Percentiles rank a stretch among this genome's conserved stretches.
Conservation (phyloP, 2,797 vertebrate species). For the Chiloscyllium punctatum region DNA sequence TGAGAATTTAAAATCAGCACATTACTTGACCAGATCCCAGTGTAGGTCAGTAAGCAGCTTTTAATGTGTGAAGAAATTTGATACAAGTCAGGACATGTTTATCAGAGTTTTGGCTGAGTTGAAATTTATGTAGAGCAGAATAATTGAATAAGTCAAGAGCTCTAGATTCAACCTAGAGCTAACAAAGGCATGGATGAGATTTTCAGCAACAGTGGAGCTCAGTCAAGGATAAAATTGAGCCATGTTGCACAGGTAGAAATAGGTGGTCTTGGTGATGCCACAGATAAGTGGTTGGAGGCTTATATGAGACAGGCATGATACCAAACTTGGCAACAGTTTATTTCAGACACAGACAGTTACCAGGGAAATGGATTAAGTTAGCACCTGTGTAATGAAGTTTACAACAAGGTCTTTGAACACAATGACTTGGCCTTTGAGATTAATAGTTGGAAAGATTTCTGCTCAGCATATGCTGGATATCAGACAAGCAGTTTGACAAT, state of each 20-base stretch:
- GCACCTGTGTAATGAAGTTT: background rate
- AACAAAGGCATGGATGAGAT: background rate
- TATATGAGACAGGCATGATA: background rate
- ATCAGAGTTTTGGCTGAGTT: background rate
- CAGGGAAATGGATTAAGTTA: background rate
- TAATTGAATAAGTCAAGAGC: background rate
- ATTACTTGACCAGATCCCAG: background rate
- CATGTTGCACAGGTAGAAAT: background rate
- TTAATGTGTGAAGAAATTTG: background rate
- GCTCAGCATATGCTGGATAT: background rate
- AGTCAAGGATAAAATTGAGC: background rate
- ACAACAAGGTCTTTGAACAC: background rate
- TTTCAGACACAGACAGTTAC: background rate
- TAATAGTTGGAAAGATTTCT: background rate
- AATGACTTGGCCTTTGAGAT: background rate
- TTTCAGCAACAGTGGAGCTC: background rate
- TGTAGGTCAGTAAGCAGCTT: background rate
- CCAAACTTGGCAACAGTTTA: background rate
- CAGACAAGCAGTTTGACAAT: background rate
- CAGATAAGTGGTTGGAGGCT: background rate
- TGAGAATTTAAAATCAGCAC: background rate
- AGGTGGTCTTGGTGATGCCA: background rate
- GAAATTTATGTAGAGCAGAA: background rate
- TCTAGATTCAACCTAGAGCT: background rate
- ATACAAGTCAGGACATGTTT: background rate